phyloP scores from a whole-genome alignment of 2,888 invertebrate species.

The Hypena proboscidalis region DNA sequence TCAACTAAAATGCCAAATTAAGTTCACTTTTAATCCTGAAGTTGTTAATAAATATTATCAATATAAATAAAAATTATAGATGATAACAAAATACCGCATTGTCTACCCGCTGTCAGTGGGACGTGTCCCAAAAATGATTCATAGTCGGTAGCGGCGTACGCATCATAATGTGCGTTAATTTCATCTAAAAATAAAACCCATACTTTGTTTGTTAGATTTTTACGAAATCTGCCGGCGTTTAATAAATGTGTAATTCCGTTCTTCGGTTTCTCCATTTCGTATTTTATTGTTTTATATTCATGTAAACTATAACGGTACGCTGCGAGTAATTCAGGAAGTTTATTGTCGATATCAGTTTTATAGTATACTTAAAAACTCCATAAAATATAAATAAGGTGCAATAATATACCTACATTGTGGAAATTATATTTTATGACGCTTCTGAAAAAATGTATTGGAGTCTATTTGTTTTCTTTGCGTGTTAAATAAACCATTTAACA shows the following conservation, averaged over 20 bases:
- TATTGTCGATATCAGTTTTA: slow-evolving; percentile 44
- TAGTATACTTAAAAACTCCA: slow-evolving; percentile 37
- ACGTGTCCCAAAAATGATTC: slow-evolving; percentile 66
- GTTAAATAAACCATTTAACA: background rate
- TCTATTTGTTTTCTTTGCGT: background rate
- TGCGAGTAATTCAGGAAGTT: slow-evolving; percentile 38
- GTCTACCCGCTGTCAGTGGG: slow-evolving; percentile 42
- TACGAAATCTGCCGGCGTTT: slow-evolving; percentile 75
- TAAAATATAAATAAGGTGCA: slow-evolving; percentile 29
- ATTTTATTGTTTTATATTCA: slow-evolving; percentile 45
- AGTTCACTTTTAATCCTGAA: no score
- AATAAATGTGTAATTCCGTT: slow-evolving; percentile 56
- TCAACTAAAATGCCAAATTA: no score
- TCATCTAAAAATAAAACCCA: slow-evolving; percentile 82
- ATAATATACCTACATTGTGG: slow-evolving; percentile 1
- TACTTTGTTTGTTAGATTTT: slow-evolving; percentile 81
- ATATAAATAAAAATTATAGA: no score
- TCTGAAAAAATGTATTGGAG: background rate
- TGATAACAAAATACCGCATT: slow-evolving; percentile 3
- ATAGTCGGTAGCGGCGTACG: slow-evolving; percentile 71
- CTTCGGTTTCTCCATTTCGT: slow-evolving; percentile 36
- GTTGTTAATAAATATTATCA: no score
- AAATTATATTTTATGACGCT: background rate
- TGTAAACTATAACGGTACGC: slow-evolving; percentile 39
- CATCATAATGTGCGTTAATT: slow-evolving; percentile 82